phyloP scores from a whole-genome alignment of 1,140 invertebrate genomes.

The Anoplolepis gracilipes region DNA sequence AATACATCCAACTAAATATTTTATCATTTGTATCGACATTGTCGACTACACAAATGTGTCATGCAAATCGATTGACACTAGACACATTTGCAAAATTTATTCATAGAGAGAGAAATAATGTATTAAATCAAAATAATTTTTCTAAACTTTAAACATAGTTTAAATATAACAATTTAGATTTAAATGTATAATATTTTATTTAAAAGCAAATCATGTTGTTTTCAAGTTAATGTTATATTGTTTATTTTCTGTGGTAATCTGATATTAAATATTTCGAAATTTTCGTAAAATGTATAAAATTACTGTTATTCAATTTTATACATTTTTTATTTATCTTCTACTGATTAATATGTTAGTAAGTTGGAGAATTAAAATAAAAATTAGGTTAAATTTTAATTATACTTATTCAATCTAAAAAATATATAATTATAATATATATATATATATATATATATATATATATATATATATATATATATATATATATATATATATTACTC shows the following conservation, averaged over 20 bases:
- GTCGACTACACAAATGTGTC: neutral
- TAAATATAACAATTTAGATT: too few relatives aligned
- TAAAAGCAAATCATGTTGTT: neutral
- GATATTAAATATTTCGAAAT: neutral
- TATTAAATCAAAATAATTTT: neutral
- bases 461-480: too few relatives aligned
- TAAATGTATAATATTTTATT: neutral
- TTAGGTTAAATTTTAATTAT: slow-evolving; percentile 18
- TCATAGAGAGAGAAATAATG: neutral
- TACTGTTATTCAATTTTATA: neutral
- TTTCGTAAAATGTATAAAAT: neutral
- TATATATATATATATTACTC: slow-evolving; percentile 2
- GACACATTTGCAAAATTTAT: neutral
- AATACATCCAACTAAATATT: slow-evolving; percentile 29
- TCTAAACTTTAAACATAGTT: too few relatives aligned
- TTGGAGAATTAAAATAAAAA: slow-evolving; percentile 6
- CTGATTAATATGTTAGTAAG: neutral
- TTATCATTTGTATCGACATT: neutral
- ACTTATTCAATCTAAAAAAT: slow-evolving; percentile 38
- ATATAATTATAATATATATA: slow-evolving; percentile 27
- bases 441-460: too few relatives aligned
- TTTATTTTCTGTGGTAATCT: neutral
- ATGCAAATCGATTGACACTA: slow-evolving; percentile 18
- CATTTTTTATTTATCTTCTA: neutral
- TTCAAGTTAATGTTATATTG: neutral